Percentiles rank a stretch among this genome's conserved stretches.
Evolutionary conservation across 2,113 vertebrate species (phyloP).

Genomic region (Siniperca knerii): DNA sequence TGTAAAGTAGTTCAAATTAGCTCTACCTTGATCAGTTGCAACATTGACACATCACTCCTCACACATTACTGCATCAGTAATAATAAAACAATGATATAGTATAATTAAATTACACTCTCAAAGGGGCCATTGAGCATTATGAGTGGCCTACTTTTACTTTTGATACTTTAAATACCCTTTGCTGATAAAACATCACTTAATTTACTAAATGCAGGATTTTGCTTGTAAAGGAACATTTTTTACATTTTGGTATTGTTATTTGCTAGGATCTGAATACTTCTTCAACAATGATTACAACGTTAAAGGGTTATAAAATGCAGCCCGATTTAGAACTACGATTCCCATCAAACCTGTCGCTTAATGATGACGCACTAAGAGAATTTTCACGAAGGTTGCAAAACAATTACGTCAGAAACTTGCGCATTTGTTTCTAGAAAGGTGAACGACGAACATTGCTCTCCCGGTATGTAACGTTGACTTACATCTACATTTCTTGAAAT

Average conservation of each 20-base stretch:
- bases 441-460: constrained; percentile 22
- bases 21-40: background rate
- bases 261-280: background rate
- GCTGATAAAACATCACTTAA: background rate
- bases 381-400: constrained; percentile 73
- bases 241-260: background rate
- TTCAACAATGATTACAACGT: background rate
- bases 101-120: background rate
- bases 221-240: background rate
- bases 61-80: background rate
- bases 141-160: background rate
- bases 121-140: background rate
- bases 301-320: background rate
- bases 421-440: constrained; percentile 60
- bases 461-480: constrained; percentile 45
- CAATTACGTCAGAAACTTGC: constrained; percentile 73
- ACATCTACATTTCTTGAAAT: background rate
- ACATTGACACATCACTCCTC: background rate
- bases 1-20: background rate
- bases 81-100: background rate
- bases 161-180: background rate
- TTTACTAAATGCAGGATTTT: background rate
- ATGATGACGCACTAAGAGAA: constrained; percentile 65
- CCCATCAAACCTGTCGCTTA: constrained; percentile 47
- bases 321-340: constrained; percentile 46